phyloP scores from a whole-genome alignment of 2,797 vertebrate genomes.

The Sus cebifrons region DNA sequence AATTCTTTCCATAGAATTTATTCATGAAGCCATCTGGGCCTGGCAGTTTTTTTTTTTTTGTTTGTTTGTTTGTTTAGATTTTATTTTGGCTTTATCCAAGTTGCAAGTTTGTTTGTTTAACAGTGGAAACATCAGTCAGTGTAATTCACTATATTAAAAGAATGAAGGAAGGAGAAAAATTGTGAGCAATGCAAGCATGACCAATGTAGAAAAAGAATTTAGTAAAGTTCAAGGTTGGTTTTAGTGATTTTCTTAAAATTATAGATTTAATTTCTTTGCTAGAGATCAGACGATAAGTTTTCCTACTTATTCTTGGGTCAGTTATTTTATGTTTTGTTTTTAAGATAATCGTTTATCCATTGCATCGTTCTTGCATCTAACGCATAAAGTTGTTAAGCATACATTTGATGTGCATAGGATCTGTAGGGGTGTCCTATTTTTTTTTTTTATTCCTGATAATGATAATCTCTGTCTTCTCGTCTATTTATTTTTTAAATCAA shows the following conservation, averaged over 20 bases:
- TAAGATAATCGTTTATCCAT: not conserved
- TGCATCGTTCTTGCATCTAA: conserved; percentile 5
- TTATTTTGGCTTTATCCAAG: conserved; percentile 36
- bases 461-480: not conserved
- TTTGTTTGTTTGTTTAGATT: not conserved
- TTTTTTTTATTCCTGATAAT: not conserved
- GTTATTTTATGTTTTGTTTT: conserved; percentile 4
- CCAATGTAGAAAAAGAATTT: conserved; percentile 53
- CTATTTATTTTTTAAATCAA: not conserved
- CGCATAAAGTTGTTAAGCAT: not conserved
- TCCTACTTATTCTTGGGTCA: not conserved
- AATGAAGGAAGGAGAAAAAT: conserved; percentile 47
- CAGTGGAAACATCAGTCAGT: not conserved
- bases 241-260: conserved; percentile 11
- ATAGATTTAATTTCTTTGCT: conserved; percentile 56
- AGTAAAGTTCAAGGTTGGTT: not conserved
- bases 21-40: conserved; percentile 1
- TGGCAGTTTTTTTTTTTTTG: not conserved
- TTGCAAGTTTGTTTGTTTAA: conserved; percentile 34
- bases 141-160: conserved; percentile 55
- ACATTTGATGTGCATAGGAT: not conserved
- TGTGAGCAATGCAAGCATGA: not conserved
- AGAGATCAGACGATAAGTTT: not conserved
- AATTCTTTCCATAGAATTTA: conserved; percentile 6
- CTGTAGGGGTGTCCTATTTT: not conserved